These are phyloP conservation scores for Callithrix jacchus DNA, from an alignment of 2,113 vertebrate species.

Conservation along the genomic window DNA sequence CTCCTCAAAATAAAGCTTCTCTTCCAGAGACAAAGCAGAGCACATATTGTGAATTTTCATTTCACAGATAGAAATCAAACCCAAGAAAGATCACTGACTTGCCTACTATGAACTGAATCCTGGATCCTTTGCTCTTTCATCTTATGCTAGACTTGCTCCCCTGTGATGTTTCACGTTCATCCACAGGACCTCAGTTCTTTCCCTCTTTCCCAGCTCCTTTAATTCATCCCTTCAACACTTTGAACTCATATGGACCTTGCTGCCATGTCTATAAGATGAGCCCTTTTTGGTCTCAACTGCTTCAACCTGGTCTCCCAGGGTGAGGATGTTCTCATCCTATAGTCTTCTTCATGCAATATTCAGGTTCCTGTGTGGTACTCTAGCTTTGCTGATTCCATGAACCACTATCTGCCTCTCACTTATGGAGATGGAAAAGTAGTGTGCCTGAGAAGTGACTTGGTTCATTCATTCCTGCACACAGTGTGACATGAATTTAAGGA, in stretches of 20 bases:
- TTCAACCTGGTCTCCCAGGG: background rate
- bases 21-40: background rate
- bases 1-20: background rate
- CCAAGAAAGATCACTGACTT: background rate
- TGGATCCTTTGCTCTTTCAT: background rate
- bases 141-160: background rate
- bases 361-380: background rate
- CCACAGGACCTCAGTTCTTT: background rate
- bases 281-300: background rate
- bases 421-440: background rate
- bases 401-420: background rate
- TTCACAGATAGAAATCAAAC: background rate
- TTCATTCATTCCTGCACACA: background rate
- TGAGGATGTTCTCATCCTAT: background rate
- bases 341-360: background rate
- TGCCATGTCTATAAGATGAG: background rate
- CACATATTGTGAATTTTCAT: background rate
- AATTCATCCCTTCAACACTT: background rate
- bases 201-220: background rate
- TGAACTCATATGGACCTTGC: background rate
- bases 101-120: background rate
- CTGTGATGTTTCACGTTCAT: background rate
- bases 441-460: background rate
- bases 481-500: background rate
- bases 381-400: background rate